Conservation (phyloP, 2,888 invertebrate genomes). For the Tipula lateralis region DNA sequence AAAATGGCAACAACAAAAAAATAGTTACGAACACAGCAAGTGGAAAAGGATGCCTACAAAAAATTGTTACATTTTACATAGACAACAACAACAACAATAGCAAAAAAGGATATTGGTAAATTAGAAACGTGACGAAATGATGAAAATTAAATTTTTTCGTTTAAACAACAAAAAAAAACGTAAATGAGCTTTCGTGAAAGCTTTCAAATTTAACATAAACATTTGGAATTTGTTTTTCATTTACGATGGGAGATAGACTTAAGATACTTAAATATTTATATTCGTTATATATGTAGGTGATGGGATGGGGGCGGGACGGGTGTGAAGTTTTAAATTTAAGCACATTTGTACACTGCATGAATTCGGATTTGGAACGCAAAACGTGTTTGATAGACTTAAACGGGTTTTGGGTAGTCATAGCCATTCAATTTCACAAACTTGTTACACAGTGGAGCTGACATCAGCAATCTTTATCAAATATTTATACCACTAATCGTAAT, state of each 20-base stretch:
- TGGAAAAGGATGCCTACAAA: background rate
- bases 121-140: slow-evolving; percentile 11
- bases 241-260: background rate
- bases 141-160: background rate
- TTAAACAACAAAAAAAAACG: background rate
- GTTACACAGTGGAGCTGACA: too few relatives aligned
- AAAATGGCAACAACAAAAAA: background rate
- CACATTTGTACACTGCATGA: too few relatives aligned
- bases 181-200: background rate
- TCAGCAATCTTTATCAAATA: too few relatives aligned
- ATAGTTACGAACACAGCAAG: background rate
- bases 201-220: background rate
- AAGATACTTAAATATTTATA: background rate
- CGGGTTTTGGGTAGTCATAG: too few relatives aligned
- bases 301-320: too few relatives aligned
- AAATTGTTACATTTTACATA: background rate
- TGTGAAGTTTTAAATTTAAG: too few relatives aligned
- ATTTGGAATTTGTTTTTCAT: background rate
- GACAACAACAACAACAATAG: background rate
- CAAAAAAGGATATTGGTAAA: background rate
- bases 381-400: too few relatives aligned
- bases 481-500: too few relatives aligned
- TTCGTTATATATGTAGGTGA: background rate
- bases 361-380: too few relatives aligned
- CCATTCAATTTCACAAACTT: too few relatives aligned